Evolutionary conservation across 2,113 vertebrate species (phyloP).

Genomic region (human): GRCh38 chr18:34836001-34836500

Average conservation of each 20-base stretch:
- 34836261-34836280: not conserved
- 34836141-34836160: not conserved
- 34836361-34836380: not conserved
- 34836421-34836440: no score
- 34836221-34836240: not conserved
- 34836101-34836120: not conserved
- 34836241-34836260: not conserved
- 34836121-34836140: not conserved
- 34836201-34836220: not conserved
- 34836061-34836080: not conserved
- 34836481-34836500: no score
- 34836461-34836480: no score
- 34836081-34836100: not conserved
- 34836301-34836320: not conserved
- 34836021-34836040: not conserved
- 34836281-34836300: not conserved
- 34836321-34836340: not conserved
- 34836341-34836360: slow-evolving; percentile 15
- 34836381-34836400: no score
- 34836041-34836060: not conserved
- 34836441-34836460: no score
- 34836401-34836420: no score
- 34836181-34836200: not conserved
- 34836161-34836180: not conserved
- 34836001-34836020: not conserved